phyloP scores from a whole-genome alignment of 1,140 invertebrate genomes.

The Trigoniulus corallinus region DNA sequence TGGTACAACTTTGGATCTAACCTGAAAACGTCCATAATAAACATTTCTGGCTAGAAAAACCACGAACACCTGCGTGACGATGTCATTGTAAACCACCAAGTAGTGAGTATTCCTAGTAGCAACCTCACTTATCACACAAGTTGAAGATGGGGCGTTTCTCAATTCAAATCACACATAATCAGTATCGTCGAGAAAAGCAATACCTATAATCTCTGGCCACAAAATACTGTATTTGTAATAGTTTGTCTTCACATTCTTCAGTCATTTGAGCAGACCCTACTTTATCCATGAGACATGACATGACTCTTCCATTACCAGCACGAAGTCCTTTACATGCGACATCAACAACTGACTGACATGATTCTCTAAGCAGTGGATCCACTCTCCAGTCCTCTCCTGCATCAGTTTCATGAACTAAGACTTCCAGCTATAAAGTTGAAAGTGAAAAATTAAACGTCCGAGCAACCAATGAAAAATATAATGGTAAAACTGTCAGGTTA shows the following conservation, averaged over 20 bases:
- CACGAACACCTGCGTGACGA: background rate
- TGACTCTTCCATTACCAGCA: slow-evolving; percentile 37
- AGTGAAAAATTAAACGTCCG: slow-evolving; percentile 4
- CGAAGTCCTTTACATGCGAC: slow-evolving; percentile 20
- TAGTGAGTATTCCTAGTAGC: background rate
- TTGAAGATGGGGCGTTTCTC: background rate
- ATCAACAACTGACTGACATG: slow-evolving; percentile 67
- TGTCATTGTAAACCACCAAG: no score
- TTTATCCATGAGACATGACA: slow-evolving; percentile 79
- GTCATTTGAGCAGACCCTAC: slow-evolving; percentile 70
- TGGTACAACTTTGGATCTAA: slow-evolving; percentile 77
- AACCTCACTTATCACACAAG: background rate
- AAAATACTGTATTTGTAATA: slow-evolving; percentile 95
- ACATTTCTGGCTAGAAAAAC: background rate
- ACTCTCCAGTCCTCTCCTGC: slow-evolving; percentile 79
- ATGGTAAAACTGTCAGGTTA: background rate
- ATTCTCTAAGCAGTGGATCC: slow-evolving; percentile 68
- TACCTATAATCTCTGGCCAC: slow-evolving; percentile 78
- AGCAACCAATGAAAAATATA: slow-evolving; percentile 2
- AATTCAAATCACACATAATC: background rate
- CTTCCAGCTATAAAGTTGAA: slow-evolving; percentile 42
- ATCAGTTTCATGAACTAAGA: slow-evolving; percentile 59
- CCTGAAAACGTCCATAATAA: slow-evolving; percentile 21
- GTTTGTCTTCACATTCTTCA: slow-evolving; percentile 67
- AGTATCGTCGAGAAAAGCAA: slow-evolving; percentile 6